Base-by-base conservation (phyloP, 2,797 vertebrate species). In the Etheostoma nigrum region DNA sequence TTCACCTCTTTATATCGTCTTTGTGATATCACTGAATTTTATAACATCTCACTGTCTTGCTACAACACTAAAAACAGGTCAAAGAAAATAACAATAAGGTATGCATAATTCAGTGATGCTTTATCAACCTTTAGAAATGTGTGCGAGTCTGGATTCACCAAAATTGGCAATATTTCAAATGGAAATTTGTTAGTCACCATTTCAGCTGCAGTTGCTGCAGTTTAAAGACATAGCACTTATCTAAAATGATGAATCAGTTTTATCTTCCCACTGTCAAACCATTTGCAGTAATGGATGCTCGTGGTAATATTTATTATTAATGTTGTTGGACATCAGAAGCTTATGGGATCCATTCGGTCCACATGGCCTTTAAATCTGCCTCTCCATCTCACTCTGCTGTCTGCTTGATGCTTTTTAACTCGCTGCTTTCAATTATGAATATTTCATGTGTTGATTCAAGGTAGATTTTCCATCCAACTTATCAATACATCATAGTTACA, bases 301-400 rank as follows among this genome's bases (percentile, higher is more conserved):
- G 54, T 63, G 68, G 74, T 47, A 23, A 44, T 67, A 84, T 92
- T 84, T 82, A 86, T 89, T 85, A 84, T 85, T 88, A 76, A 89
- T 87, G 73, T 66, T 66, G 74, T 48, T 69, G 72, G 72, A 74
- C 53, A 62, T 83, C 74, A 75, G 51, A 63, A 25, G 67, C 69
- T 81, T 65, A 72, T 77, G 68, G 72, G 78, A 87, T 89, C 69
- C 82, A 78, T 79, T 81, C 40, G 44, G 63, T 78, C 76, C n/a
- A 47, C 72, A 33, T 0, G 23, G 73, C 52, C 72, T 83, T 82
- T 88, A 79, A 80, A 89, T 86, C 75, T 59, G 57, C 4, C 65
- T 76, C 70, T 68, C 47, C 47, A 2, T 78, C 83, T 78, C 74
- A 45, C 71, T 83, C 65, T n/a, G 19, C 51, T 69, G 71, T 27